phyloP scores from a whole-genome alignment of 2,797 vertebrate species.

The Spinibarbus caldwelli region DNA sequence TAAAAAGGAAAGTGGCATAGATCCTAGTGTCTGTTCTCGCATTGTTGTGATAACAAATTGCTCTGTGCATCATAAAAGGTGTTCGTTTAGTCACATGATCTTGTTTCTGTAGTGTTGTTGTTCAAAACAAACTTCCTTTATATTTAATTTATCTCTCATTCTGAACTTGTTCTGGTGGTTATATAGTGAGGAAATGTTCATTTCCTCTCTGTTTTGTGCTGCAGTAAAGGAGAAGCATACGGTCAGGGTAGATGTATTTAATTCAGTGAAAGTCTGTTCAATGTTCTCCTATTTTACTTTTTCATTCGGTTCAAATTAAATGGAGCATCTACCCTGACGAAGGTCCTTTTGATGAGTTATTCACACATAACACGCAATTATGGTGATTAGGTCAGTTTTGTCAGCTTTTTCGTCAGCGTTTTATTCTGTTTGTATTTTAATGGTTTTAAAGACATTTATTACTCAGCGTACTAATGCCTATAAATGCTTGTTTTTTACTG shows the following conservation, averaged over 20 bases:
- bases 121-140: not conserved
- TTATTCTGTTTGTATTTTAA: not conserved
- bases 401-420: slow-evolving; percentile 10
- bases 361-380: not conserved
- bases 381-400: slow-evolving; percentile 21
- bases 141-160: not conserved
- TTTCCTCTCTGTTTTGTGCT: slow-evolving; percentile 6
- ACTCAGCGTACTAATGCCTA: not conserved
- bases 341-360: not conserved
- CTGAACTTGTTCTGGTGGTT: not conserved
- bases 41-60: not conserved
- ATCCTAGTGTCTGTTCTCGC: not conserved
- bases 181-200: not conserved
- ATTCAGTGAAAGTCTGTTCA: not conserved
- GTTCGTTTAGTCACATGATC: not conserved
- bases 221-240: not conserved
- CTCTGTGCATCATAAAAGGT: not conserved
- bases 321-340: not conserved
- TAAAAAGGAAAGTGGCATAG: not conserved
- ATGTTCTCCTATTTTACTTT: not conserved
- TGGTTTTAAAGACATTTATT: slow-evolving; percentile 17
- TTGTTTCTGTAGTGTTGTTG: slow-evolving; percentile 8
- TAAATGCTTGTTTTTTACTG: slow-evolving; percentile 29
- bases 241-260: not conserved
- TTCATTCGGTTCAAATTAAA: not conserved